Base-by-base conservation (phyloP, 2,113 vertebrate genomes). In the Gavialis gangeticus region DNA sequence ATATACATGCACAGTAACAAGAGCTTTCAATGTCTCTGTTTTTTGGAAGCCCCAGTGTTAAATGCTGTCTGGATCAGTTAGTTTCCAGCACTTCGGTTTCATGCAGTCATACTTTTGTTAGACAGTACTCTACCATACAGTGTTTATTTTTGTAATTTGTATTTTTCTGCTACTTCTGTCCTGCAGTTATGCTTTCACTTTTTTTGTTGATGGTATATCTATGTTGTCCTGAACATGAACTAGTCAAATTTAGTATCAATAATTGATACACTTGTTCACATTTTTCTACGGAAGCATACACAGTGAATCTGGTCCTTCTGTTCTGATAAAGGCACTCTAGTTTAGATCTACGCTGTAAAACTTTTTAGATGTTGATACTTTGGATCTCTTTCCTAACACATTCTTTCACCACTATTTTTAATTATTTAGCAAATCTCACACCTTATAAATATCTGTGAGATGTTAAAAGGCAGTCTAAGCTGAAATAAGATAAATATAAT, bases 381-480 rank as follows among this genome's bases (percentile, higher is more conserved):
- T 12, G 22, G 34, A 73, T 37, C 21, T 73, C 34, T 73, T 46
- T 13, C 21, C 21, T 73, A 46, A 73, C 21, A 46, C 34, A 73
- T 73, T 73, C 22, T 73, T 46, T 25, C 22, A 24, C 34, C 69
- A 46, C 13, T 73, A 46, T 9, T 37, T 73, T 46, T 46, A 24
- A 73, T 46, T 73, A 71, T 25, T 25, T 25, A 73, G 34, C 21
- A 73, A 73, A 46, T 73, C 21, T 37, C 4, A 1, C 7, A 69
- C n/a, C 22, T 0, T 2, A 12, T 12, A 4, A 7, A 21, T 24
- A 0, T 17, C 63, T 4, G 1, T 1, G 14, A 12, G 17, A 2
- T 0, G 25, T 4, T 62, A 27, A 60, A 69, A 88, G 30, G 10
- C 71, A 12, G 28, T 0, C 46, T 13, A 46, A 13, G 19, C 6